These are phyloP conservation scores for Smittia sp. DNA, from an alignment of 2,888 invertebrate genomes.

Conservation along the genomic window DNA sequence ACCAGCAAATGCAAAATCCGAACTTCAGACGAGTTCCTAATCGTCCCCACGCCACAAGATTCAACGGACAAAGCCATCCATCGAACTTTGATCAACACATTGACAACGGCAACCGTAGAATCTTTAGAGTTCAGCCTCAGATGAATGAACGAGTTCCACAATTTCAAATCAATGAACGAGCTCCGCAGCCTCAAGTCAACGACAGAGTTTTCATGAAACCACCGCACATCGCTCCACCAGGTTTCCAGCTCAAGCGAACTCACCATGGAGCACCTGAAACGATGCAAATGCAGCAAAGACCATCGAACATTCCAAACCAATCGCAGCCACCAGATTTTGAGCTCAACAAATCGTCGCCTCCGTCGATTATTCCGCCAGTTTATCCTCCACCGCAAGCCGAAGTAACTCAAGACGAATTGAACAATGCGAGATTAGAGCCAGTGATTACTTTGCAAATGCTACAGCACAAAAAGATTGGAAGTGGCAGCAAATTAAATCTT, in stretches of 20 bases:
- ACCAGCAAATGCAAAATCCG: constrained; percentile 8
- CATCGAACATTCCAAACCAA: constrained; percentile 37
- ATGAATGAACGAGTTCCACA: constrained; percentile 44
- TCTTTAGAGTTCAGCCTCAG: constrained; percentile 48
- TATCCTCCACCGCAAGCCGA: neutral
- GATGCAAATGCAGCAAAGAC: constrained; percentile 48
- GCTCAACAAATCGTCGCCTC: constrained; percentile 52
- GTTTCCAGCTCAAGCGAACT: constrained; percentile 27
- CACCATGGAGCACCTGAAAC: constrained; percentile 21
- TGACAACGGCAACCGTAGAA: constrained; percentile 48
- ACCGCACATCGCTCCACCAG: constrained; percentile 46
- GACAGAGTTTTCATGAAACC: constrained; percentile 50
- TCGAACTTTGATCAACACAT: neutral
- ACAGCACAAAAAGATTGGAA: constrained; percentile 55
- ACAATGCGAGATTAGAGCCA: constrained; percentile 52
- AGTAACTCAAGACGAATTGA: constrained; percentile 47
- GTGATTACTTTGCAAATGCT: constrained; percentile 70
- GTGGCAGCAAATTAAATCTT: constrained; percentile 12
- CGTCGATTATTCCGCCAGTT: constrained; percentile 49
- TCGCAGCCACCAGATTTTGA: constrained; percentile 46
- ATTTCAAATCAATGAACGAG: constrained; percentile 43
- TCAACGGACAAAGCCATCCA: neutral
- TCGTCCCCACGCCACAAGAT: neutral
- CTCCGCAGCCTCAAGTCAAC: constrained; percentile 49
- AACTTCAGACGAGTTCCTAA: neutral